Evolutionary conservation across 2,888 invertebrate genomes (phyloP).

Genomic region (Synergus umbraculus): DNA sequence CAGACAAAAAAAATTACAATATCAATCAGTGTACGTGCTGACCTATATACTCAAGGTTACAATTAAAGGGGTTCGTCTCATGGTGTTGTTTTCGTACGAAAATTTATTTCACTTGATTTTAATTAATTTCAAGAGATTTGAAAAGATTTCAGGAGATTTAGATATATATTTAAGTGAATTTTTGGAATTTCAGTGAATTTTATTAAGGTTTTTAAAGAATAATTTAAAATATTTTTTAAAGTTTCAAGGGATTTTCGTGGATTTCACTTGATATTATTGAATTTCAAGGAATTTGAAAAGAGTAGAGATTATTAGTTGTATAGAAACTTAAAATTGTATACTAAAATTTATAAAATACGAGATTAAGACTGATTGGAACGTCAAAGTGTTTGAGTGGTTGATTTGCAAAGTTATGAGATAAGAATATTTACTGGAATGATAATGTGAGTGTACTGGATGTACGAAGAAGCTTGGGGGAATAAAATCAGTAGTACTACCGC

Average conservation of each 20-base stretch:
- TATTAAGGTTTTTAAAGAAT: too few species aligned
- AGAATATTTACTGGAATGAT: neutral
- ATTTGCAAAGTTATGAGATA: neutral
- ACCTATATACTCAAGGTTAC: constrained; percentile 35
- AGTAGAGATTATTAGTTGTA: neutral
- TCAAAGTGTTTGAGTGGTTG: constrained; percentile 8
- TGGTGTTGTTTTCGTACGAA: constrained; percentile 6
- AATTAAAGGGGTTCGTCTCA: neutral
- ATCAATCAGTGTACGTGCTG: constrained; percentile 38
- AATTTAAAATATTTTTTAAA: too few species aligned
- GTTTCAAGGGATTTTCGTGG: too few species aligned
- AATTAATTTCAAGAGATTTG: too few species aligned
- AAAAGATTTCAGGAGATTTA: too few species aligned
- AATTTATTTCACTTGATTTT: neutral
- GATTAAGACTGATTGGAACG: neutral
- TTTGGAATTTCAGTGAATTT: too few species aligned
- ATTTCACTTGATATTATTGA: too few species aligned
- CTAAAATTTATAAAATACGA: neutral
- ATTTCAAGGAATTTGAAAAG: too few species aligned
- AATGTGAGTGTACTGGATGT: neutral
- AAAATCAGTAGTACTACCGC: neutral
- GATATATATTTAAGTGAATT: too few species aligned
- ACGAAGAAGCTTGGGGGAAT: constrained; percentile 20
- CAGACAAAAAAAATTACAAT: constrained; percentile 29
- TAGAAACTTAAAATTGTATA: neutral